Percentiles rank a stretch among this genome's conserved stretches.
These are phyloP conservation scores for Microtus pennsylvanicus DNA, from an alignment of 2,113 vertebrate species.

Conservation along the genomic window DNA sequence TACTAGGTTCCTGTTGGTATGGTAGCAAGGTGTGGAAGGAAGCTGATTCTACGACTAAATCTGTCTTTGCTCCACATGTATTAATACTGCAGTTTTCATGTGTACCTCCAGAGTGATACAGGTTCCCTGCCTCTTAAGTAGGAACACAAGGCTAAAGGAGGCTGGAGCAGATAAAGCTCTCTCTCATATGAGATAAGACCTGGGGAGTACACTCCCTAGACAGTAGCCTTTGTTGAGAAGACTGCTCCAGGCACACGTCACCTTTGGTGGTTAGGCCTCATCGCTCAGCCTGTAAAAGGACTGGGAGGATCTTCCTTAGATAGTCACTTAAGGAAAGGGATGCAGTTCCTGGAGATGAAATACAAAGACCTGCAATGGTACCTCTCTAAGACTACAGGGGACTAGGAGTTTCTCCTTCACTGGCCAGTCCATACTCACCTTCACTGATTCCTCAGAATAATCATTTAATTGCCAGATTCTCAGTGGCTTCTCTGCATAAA, in stretches of 20 bases:
- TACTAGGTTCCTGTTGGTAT: neutral
- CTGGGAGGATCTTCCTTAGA: neutral
- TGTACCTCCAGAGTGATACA: neutral
- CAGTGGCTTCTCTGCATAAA: neutral
- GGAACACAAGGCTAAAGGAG: neutral
- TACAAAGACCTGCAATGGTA: neutral
- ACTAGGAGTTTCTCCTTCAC: neutral
- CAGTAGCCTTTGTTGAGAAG: neutral
- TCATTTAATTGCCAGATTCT: neutral
- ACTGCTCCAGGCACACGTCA: neutral
- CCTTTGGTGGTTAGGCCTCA: neutral
- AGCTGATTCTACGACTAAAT: neutral
- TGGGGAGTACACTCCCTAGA: neutral
- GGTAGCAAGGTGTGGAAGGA: neutral
- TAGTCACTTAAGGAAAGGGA: conserved; percentile 36
- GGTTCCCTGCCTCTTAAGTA: neutral
- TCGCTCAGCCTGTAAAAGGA: neutral
- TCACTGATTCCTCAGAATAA: neutral
- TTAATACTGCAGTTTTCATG: neutral
- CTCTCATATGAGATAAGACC: neutral
- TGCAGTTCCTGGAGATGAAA: neutral
- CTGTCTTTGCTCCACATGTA: neutral
- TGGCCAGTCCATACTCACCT: neutral
- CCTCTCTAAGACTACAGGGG: neutral
- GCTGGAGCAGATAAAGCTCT: neutral